phyloP scores from a whole-genome alignment of 2,113 vertebrate species.

The Poicephalus gulielmi region DNA sequence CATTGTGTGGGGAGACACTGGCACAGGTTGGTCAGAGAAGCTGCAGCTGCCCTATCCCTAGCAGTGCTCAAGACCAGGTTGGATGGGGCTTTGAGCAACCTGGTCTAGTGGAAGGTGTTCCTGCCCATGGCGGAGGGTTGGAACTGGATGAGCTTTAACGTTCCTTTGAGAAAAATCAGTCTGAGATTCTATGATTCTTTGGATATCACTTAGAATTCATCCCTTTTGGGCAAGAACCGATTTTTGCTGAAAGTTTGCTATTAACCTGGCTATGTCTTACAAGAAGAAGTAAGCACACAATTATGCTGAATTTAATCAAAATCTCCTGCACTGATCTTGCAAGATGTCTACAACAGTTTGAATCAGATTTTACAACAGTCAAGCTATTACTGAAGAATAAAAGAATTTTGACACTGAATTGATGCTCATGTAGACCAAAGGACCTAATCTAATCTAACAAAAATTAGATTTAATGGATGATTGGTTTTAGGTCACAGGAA shows the following conservation, averaged over 20 bases:
- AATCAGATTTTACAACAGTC: neutral
- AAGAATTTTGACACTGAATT: neutral
- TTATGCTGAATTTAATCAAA: neutral
- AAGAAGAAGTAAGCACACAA: neutral
- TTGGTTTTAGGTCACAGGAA: neutral
- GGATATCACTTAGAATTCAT: conserved; percentile 24
- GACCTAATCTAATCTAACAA: neutral
- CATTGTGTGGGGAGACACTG: no score
- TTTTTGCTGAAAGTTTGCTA: neutral
- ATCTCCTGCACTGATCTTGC: neutral
- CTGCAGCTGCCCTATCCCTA: no score
- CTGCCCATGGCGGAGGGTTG: no score
- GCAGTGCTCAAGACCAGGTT: neutral
- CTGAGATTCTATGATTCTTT: neutral
- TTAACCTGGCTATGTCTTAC: neutral
- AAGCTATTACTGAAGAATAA: neutral
- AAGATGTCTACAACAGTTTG: neutral
- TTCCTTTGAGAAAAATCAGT: neutral
- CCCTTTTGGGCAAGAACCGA: neutral
- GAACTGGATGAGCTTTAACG: neutral
- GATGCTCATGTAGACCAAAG: neutral
- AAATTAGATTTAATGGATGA: neutral
- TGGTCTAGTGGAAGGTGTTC: neutral
- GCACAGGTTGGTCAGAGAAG: no score
- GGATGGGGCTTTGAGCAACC: neutral